A percentile compares a stretch with the other conserved stretches of the same genome.
Evolutionary conservation across 2,888 invertebrate genomes (phyloP).

Genomic region (Parnassius glacialis): DNA sequence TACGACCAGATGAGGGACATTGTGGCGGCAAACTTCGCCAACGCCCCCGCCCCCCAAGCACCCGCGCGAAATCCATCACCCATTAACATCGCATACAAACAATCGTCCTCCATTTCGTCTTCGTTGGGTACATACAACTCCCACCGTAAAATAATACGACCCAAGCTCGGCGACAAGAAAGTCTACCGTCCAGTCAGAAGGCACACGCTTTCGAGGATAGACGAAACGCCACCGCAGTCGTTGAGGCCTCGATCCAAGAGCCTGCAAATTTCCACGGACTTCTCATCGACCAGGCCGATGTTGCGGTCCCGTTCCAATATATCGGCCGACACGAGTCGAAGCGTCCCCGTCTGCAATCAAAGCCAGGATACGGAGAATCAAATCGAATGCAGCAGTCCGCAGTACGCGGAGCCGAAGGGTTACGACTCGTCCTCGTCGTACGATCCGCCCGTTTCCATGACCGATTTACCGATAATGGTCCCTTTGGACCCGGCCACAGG

Average conservation of each 20-base stretch:
- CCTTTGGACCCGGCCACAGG: slow-evolving; percentile 62
- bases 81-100: slow-evolving; percentile 33
- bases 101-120: slow-evolving; percentile 39
- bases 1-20: slow-evolving; percentile 78
- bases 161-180: slow-evolving; percentile 58
- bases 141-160: slow-evolving; percentile 60
- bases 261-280: slow-evolving; percentile 61
- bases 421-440: slow-evolving; percentile 57
- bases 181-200: slow-evolving; percentile 64
- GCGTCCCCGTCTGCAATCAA: slow-evolving; percentile 70
- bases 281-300: slow-evolving; percentile 62
- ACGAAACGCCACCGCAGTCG: slow-evolving; percentile 57
- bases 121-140: slow-evolving; percentile 69
- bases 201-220: slow-evolving; percentile 70
- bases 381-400: slow-evolving; percentile 58
- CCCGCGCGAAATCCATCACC: slow-evolving; percentile 67
- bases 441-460: slow-evolving; percentile 62
- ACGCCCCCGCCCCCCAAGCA: slow-evolving; percentile 73
- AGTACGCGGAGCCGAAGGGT: slow-evolving; percentile 65
- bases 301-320: slow-evolving; percentile 67
- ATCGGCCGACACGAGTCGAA: slow-evolving; percentile 71
- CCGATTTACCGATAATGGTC: slow-evolving; percentile 64
- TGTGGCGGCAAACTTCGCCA: slow-evolving; percentile 70
- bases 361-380: slow-evolving; percentile 60
- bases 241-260: slow-evolving; percentile 54